Evolutionary conservation across 1,140 invertebrate genomes (phyloP).

Genomic region (Tribolium castaneum): DNA sequence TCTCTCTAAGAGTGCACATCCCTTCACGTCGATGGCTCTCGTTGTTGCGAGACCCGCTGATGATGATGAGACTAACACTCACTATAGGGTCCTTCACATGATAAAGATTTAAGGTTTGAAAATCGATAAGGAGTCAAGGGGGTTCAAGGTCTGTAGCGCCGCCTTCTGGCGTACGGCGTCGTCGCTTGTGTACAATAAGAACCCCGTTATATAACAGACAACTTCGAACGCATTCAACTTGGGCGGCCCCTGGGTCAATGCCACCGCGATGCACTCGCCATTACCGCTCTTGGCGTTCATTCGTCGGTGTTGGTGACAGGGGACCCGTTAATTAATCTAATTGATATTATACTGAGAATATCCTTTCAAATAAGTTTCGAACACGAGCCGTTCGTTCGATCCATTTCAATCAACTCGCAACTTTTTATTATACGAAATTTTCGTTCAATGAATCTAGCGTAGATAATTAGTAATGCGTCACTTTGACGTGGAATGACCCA

Average conservation of each 20-base stretch:
- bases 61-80: not conserved
- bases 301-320: slow-evolving; percentile 19
- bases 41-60: not conserved
- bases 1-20: too few species aligned
- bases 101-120: slow-evolving; percentile 38
- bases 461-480: slow-evolving; percentile 24
- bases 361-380: not conserved
- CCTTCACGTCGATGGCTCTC: too few species aligned
- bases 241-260: slow-evolving; percentile 41
- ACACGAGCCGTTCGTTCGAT: not conserved
- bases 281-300: slow-evolving; percentile 24
- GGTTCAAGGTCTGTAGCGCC: slow-evolving; percentile 46
- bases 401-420: too few species aligned
- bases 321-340: slow-evolving; percentile 34
- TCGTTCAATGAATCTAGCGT: slow-evolving; percentile 5
- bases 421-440: not conserved
- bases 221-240: slow-evolving; percentile 38
- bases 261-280: slow-evolving; percentile 36
- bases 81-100: slow-evolving; percentile 13
- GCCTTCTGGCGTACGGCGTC: slow-evolving; percentile 31
- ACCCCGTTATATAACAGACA: slow-evolving; percentile 41
- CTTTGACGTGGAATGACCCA: slow-evolving; percentile 25
- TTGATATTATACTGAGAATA: slow-evolving; percentile 29
- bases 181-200: slow-evolving; percentile 37
- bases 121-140: slow-evolving; percentile 44